Evolutionary conservation across 2,888 invertebrate genomes (phyloP).

Genomic region (Mesochorus sp.): DNA sequence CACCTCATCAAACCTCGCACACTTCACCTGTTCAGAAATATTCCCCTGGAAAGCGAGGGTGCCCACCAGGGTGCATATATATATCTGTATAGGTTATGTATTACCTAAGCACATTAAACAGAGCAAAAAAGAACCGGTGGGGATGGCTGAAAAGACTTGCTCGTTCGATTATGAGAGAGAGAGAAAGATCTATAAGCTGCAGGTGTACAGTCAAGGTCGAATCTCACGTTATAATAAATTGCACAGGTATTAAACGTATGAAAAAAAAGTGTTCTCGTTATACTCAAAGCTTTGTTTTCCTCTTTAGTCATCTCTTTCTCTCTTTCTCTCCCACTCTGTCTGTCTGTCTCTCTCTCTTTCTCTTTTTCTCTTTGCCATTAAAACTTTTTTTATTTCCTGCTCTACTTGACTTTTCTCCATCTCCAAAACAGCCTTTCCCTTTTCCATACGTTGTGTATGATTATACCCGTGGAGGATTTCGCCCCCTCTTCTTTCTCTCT

Average conservation of each 20-base stretch:
- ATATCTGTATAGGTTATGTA: constrained; percentile 1
- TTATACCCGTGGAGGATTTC: too few relatives aligned
- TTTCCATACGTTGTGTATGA: background rate
- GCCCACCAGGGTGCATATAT: constrained; percentile 12
- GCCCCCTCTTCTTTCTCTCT: constrained; percentile 31
- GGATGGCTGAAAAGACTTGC: constrained; percentile 24
- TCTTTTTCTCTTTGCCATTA: constrained; percentile 30
- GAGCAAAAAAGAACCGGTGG: constrained; percentile 12
- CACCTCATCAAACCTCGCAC: constrained; percentile 57
- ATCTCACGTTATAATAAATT: constrained; percentile 21
- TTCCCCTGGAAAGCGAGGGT: constrained; percentile 43
- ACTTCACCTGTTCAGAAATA: constrained; percentile 50
- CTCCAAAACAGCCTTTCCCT: constrained; percentile 14
- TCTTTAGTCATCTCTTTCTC: background rate
- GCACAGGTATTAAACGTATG: background rate
- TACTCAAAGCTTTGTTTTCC: constrained; percentile 9
- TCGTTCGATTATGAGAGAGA: constrained; percentile 13
- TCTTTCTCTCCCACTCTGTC: background rate
- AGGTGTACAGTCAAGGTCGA: constrained; percentile 43
- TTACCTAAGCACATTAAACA: background rate
- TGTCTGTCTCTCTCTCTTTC: background rate
- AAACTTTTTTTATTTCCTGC: constrained; percentile 31
- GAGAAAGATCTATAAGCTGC: constrained; percentile 12
- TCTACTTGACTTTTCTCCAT: constrained; percentile 26
- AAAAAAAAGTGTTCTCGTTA: background rate